Conservation (phyloP, 2,888 invertebrate species). For the Argynnis bischoffii region DNA sequence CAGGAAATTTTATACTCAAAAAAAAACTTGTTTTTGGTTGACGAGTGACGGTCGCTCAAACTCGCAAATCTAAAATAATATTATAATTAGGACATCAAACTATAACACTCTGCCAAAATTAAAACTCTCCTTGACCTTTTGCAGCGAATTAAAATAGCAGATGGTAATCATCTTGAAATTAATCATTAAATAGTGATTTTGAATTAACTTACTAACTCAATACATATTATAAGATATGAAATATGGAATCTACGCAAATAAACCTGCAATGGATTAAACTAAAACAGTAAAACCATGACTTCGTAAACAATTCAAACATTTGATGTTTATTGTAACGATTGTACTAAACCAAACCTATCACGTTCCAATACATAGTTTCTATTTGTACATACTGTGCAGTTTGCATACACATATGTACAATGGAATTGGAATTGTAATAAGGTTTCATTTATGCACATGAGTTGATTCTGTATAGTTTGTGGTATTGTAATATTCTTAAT, state of each 20-base stretch:
- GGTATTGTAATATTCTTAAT: not conserved
- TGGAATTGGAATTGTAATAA: conserved; percentile 18
- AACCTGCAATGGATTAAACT: conserved; percentile 5
- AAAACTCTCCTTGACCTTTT: too few species aligned
- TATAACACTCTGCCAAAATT: too few species aligned
- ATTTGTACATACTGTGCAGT: conserved; percentile 23
- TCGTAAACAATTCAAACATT: conserved; percentile 19
- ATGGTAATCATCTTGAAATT: too few species aligned
- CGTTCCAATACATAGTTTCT: conserved; percentile 26
- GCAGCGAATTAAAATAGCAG: too few species aligned
- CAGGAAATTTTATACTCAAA: too few species aligned
- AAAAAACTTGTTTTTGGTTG: too few species aligned
- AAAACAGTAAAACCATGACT: conserved; percentile 5
- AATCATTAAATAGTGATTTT: too few species aligned
- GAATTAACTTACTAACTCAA: too few species aligned
- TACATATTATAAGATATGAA: too few species aligned
- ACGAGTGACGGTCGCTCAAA: too few species aligned
- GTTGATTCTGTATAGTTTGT: not conserved
- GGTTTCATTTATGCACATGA: conserved; percentile 12
- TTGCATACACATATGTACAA: conserved; percentile 24
- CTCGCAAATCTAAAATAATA: too few species aligned
- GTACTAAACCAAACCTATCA: conserved; percentile 29
- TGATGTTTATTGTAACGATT: conserved; percentile 29
- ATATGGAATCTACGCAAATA: not conserved
- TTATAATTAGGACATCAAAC: too few species aligned